phyloP scores from a whole-genome alignment of 2,113 vertebrate species.

The Papio anubis region DNA sequence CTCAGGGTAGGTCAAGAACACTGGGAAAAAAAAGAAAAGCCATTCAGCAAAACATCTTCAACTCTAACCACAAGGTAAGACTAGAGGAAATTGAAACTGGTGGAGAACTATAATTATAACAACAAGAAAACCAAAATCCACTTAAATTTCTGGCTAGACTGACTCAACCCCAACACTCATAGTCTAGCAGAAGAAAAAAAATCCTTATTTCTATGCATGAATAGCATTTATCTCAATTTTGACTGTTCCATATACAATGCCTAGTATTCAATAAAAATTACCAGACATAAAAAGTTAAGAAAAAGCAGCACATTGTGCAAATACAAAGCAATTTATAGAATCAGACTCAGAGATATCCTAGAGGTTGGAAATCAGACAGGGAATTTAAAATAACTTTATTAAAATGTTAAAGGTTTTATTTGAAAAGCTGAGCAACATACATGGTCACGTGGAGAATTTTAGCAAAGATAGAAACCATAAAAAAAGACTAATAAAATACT shows the following conservation, averaged over 20 bases:
- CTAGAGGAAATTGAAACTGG: background rate
- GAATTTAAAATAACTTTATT: background rate
- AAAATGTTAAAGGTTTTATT: background rate
- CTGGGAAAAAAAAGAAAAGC: background rate
- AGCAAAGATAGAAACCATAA: background rate
- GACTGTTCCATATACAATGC: background rate
- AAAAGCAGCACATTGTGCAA: background rate
- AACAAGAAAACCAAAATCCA: background rate
- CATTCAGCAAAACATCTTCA: background rate
- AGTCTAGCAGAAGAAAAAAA: background rate
- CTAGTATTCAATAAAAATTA: slow-evolving; percentile 5
- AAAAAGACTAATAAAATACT: background rate
- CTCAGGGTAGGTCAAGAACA: background rate
- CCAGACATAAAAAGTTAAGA: background rate
- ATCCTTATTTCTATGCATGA: background rate
- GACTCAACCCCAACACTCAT: background rate
- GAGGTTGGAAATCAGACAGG: background rate
- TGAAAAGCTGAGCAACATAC: background rate
- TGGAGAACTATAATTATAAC: background rate
- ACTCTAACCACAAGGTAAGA: background rate
- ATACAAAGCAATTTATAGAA: background rate
- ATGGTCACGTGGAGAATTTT: background rate
- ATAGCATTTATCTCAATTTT: background rate
- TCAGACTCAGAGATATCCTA: background rate
- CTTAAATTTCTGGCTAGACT: background rate